Conservation (phyloP, 2,113 vertebrate genomes). For the Glareola pratincola region DNA sequence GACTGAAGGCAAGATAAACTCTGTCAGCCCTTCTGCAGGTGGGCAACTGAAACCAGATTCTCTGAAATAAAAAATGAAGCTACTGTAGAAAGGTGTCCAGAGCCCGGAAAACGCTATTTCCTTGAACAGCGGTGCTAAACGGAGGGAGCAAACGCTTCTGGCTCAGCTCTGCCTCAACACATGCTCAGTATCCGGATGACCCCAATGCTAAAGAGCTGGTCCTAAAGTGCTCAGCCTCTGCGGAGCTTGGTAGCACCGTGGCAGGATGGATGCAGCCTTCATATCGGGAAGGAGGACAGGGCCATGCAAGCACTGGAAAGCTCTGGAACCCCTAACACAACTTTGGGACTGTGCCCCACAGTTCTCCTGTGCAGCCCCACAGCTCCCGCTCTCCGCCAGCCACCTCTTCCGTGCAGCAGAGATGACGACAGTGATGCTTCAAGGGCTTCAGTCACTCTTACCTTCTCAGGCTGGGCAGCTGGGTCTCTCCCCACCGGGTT, state of each 20-base stretch:
- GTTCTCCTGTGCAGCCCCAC: background rate
- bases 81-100: background rate
- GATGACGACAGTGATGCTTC: background rate
- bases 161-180: background rate
- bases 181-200: accelerated
- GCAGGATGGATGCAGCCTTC: background rate
- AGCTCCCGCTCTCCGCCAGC: background rate
- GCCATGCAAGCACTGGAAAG: accelerated
- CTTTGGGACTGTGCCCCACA: accelerated
- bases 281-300: accelerated
- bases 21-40: conserved; percentile 24
- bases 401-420: background rate
- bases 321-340: background rate
- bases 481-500: background rate
- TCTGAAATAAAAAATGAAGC: background rate
- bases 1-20: conserved; percentile 50
- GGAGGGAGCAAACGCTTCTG: background rate
- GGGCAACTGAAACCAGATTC: background rate
- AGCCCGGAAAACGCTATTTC: background rate
- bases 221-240: no score
- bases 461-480: background rate
- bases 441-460: background rate
- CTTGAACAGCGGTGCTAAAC: accelerated
- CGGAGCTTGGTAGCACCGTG: accelerated
- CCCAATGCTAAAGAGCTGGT: background rate